These are phyloP conservation scores for Trichomalopsis sarcophagae DNA, from an alignment of 1,140 invertebrate genomes.

Conservation along the genomic window DNA sequence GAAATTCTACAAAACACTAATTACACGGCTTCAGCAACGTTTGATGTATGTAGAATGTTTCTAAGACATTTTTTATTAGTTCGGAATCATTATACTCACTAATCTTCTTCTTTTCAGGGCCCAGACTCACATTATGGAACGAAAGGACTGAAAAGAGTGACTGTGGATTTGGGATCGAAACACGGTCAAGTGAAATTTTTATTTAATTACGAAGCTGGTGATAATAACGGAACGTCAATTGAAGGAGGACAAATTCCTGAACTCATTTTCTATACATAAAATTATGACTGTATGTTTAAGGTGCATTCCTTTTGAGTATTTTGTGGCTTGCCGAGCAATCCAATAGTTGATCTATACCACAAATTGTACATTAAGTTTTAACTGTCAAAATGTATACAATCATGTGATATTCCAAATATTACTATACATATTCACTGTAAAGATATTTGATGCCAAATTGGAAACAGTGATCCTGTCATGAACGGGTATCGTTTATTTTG, in stretches of 20 bases:
- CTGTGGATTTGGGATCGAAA: conserved; percentile 83
- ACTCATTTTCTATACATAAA: conserved; percentile 86
- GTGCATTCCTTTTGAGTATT: conserved; percentile 42
- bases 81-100: not conserved
- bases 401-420: conserved; percentile 49
- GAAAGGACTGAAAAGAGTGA: conserved; percentile 86
- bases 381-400: conserved; percentile 22
- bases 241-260: conserved; percentile 95
- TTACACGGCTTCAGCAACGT: conserved; percentile 88
- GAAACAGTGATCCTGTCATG: not conserved
- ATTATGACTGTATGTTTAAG: not conserved
- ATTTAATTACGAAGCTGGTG: conserved; percentile 90
- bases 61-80: not conserved
- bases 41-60: conserved; percentile 79
- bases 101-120: conserved; percentile 78
- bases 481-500: not conserved
- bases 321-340: conserved; percentile 14
- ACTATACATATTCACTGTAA: conserved; percentile 7
- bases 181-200: conserved; percentile 87
- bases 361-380: conserved; percentile 41
- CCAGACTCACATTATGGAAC: conserved; percentile 92
- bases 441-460: conserved; percentile 8
- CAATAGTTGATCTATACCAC: conserved; percentile 15
- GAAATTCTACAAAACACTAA: conserved; percentile 87
- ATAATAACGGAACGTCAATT: conserved; percentile 93